Evolutionary conservation across 1,140 invertebrate genomes (phyloP).

Genomic region (Frieseomelitta varia): DNA sequence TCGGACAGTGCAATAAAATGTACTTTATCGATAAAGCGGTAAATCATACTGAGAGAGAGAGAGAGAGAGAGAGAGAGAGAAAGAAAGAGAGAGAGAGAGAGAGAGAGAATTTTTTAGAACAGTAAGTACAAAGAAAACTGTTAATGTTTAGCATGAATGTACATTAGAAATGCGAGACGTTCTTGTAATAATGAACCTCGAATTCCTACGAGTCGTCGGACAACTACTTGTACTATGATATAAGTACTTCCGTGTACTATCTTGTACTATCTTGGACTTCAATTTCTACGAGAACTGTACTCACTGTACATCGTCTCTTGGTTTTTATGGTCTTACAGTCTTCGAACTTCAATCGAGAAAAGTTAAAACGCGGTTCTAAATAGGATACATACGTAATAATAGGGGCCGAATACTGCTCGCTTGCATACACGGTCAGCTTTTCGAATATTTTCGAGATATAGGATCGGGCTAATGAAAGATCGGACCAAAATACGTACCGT

Average conservation of each 20-base stretch:
- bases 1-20: slow-evolving; percentile 75
- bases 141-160: slow-evolving; percentile 46
- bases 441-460: slow-evolving; percentile 58
- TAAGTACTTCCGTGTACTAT: slow-evolving; percentile 31
- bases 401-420: slow-evolving; percentile 31
- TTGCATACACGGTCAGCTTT: slow-evolving; percentile 50
- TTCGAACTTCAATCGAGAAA: slow-evolving; percentile 38
- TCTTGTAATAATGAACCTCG: slow-evolving; percentile 39
- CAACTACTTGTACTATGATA: slow-evolving; percentile 1
- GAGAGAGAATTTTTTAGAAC: slow-evolving; percentile 53
- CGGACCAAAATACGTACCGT: slow-evolving; percentile 71
- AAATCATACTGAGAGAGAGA: slow-evolving; percentile 44
- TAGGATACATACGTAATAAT: slow-evolving; percentile 4
- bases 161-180: slow-evolving; percentile 13
- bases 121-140: slow-evolving; percentile 73
- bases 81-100: no score
- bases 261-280: slow-evolving; percentile 30
- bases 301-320: slow-evolving; percentile 43
- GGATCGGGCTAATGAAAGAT: slow-evolving; percentile 63
- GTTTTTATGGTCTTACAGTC: slow-evolving; percentile 27
- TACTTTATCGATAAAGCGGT: slow-evolving; percentile 66
- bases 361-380: slow-evolving; percentile 15
- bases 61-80: no score
- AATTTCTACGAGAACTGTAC: slow-evolving; percentile 48
- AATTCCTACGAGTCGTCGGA: slow-evolving; percentile 45